Conservation (phyloP, 2,888 invertebrate genomes). For the Noctuana brunneofusca region DNA sequence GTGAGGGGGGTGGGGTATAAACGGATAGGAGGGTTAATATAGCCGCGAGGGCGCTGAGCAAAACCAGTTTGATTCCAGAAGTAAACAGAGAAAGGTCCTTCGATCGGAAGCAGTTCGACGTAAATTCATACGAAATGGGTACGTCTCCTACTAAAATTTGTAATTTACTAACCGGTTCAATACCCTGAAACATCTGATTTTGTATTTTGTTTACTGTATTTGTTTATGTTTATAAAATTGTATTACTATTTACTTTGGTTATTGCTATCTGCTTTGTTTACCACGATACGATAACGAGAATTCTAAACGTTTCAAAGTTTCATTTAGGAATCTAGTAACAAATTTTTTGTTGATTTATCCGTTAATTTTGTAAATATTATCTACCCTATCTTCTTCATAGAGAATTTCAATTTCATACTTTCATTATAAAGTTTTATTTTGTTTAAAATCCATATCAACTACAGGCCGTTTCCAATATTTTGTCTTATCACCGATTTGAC, state of each 20-base stretch:
- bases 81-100: slow-evolving; percentile 65
- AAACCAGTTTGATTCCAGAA: slow-evolving; percentile 71
- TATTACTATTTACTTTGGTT: not conserved
- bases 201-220: not conserved
- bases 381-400: too few relatives aligned
- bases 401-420: too few relatives aligned
- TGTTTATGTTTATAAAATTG: not conserved
- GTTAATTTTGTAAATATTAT: not conserved
- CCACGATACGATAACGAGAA: not conserved
- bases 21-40: slow-evolving; percentile 66
- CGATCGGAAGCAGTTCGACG: slow-evolving; percentile 49
- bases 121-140: slow-evolving; percentile 64
- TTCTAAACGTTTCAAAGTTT: not conserved
- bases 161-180: not conserved
- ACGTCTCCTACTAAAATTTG: slow-evolving; percentile 45
- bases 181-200: slow-evolving; percentile 7
- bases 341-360: not conserved
- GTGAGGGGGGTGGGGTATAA: slow-evolving; percentile 44
- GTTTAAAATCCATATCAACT: too few relatives aligned
- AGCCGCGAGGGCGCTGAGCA: slow-evolving; percentile 55
- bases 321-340: not conserved
- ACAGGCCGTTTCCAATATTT: too few relatives aligned
- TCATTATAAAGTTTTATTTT: too few relatives aligned
- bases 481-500: too few relatives aligned
- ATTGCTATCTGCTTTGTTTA: not conserved